Evolutionary conservation across 2,113 vertebrate species (phyloP).

Genomic region (Symphodus melops): DNA sequence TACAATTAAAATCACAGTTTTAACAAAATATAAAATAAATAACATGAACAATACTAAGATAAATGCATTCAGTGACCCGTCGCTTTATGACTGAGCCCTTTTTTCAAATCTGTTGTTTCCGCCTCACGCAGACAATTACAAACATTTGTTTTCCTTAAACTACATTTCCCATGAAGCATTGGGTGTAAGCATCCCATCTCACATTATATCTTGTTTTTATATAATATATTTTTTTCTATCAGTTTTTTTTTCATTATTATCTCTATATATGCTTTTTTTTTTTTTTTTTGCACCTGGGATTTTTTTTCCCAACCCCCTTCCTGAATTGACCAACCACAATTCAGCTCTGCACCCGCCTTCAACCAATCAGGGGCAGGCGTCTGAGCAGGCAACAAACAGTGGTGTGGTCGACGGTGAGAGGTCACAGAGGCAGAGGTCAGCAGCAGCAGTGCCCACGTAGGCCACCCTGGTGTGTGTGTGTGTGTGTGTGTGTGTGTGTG

Average conservation of each 20-base stretch:
- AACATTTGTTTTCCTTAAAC: slow-evolving; percentile 51
- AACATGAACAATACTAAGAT: slow-evolving; percentile 82
- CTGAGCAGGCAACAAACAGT: slow-evolving; percentile 68
- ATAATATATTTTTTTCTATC: slow-evolving; percentile 38
- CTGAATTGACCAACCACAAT: slow-evolving; percentile 66
- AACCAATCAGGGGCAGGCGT: slow-evolving; percentile 68
- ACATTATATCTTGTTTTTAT: slow-evolving; percentile 27
- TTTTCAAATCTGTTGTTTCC: slow-evolving; percentile 31
- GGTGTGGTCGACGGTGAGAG: slow-evolving; percentile 79
- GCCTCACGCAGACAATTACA: slow-evolving; percentile 47
- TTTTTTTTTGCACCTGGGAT: slow-evolving; percentile 75
- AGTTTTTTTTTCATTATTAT: slow-evolving; percentile 16
- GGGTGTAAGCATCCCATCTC: slow-evolving; percentile 54
- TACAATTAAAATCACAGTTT: slow-evolving; percentile 82
- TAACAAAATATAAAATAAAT: slow-evolving; percentile 86
- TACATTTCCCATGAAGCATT: slow-evolving; percentile 64
- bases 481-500: slow-evolving; percentile 38
- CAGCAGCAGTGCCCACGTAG: slow-evolving; percentile 72
- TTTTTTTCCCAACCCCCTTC: slow-evolving; percentile 62
- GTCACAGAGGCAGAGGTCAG: slow-evolving; percentile 74
- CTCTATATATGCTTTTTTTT: slow-evolving; percentile 25
- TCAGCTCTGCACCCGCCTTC: slow-evolving; percentile 58
- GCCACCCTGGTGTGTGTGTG: slow-evolving; percentile 62
- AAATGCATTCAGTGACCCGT: slow-evolving; percentile 74
- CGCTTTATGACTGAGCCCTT: slow-evolving; percentile 53